Percentiles rank a stretch among this genome's conserved stretches.
phyloP scores from a whole-genome alignment of 2,888 invertebrate genomes.

The Trichopria drosophilae region DNA sequence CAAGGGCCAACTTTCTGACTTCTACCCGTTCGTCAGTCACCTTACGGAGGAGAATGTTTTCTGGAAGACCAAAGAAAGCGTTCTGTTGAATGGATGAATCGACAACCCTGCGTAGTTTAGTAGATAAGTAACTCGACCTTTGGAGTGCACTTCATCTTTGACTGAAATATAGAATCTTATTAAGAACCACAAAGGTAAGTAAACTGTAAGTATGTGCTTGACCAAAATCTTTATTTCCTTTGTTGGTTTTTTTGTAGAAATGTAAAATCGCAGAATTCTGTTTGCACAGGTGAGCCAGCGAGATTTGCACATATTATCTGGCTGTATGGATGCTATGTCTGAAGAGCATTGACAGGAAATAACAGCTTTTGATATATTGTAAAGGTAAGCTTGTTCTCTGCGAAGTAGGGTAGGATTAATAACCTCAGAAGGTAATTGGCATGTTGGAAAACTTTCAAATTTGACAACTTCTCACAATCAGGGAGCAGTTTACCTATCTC shows the following conservation, averaged over 20 bases:
- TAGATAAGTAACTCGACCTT: no score
- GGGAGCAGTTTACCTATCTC: background rate
- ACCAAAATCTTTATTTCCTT: no score
- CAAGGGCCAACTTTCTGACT: no score
- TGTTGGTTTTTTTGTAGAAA: slow-evolving; percentile 2
- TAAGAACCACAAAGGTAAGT: no score
- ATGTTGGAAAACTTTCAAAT: slow-evolving; percentile 4
- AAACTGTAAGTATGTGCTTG: no score
- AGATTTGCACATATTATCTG: slow-evolving; percentile 1
- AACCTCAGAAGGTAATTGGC: slow-evolving; percentile 7
- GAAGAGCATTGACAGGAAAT: slow-evolving; percentile 3
- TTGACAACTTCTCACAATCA: slow-evolving; percentile 8
- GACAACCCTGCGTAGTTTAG: slow-evolving; percentile 6
- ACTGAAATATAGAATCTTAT: slow-evolving; percentile 1
- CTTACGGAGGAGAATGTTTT: slow-evolving; percentile 1
- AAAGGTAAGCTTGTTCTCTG: slow-evolving; percentile 2
- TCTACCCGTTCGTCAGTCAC: background rate
- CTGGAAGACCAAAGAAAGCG: slow-evolving; percentile 4
- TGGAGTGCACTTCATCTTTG: slow-evolving; percentile 1
- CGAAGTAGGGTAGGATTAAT: slow-evolving; percentile 3
- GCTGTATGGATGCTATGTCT: background rate
- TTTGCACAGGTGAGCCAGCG: slow-evolving; percentile 6
- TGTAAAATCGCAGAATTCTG: no score
- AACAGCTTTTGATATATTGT: slow-evolving; percentile 4
- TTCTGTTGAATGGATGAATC: no score